phyloP scores from a whole-genome alignment of 2,113 vertebrate species.

The Hippoglossus stenolepis region DNA sequence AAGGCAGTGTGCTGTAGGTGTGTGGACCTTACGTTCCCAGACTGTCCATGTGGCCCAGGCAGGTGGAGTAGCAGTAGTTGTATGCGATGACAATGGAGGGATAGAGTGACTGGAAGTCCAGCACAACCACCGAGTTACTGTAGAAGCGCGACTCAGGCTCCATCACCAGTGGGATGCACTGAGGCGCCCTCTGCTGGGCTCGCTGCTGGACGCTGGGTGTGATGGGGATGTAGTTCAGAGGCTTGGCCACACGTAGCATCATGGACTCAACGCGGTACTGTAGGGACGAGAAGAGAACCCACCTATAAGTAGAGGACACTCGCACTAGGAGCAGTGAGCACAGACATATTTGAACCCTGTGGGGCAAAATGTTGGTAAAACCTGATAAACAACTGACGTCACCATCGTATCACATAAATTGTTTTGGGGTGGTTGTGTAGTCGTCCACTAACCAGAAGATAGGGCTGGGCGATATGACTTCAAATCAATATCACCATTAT shows the following conservation, averaged over 20 bases:
- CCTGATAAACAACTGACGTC: no score
- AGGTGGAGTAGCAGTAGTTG: constrained; percentile 99
- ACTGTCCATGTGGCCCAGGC: constrained; percentile 93
- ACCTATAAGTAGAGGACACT: not conserved
- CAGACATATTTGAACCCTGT: not conserved
- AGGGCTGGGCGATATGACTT: no score
- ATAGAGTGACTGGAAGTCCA: constrained; percentile 98
- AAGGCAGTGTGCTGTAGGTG: not conserved
- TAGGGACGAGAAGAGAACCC: not conserved
- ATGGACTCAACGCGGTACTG: constrained; percentile 99
- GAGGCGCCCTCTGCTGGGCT: constrained; percentile 93
- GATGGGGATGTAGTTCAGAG: constrained; percentile 95
- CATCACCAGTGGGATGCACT: constrained; percentile 94
- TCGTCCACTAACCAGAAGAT: no score
- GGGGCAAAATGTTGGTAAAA: not conserved
- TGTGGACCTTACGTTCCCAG: constrained; percentile 88
- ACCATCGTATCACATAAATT: no score
- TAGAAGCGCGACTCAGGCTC: constrained; percentile 98
- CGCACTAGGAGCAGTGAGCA: not conserved
- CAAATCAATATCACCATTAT: no score
- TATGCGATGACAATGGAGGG: constrained; percentile 98
- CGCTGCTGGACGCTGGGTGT: constrained; percentile 92
- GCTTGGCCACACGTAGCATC: constrained; percentile 98
- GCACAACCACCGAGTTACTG: constrained; percentile 94
- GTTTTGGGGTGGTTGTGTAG: no score